These are phyloP conservation scores for Hydra vulgaris DNA, from an alignment of 30 jellyfish, hydroid and myxozoan species.

Conservation along the genomic window DNA sequence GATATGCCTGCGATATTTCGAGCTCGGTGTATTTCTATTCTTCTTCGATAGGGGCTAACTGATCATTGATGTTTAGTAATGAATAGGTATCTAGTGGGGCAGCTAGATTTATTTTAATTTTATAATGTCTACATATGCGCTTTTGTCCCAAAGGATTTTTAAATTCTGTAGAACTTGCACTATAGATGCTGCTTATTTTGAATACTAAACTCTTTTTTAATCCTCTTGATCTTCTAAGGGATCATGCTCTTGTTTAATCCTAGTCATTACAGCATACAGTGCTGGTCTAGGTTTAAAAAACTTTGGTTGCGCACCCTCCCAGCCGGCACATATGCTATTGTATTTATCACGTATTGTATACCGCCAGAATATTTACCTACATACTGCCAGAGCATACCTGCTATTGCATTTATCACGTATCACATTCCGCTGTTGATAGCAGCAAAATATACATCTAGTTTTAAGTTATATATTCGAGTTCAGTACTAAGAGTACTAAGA, in stretches of 20 bases:
- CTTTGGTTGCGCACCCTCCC: conserved; percentile 21
- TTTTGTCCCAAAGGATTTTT: conserved; percentile 6
- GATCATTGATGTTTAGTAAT: conserved; percentile 35
- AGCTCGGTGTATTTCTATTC: conserved; percentile 38
- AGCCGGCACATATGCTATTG: too few species aligned
- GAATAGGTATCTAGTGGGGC: conserved; percentile 38
- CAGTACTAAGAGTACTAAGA: too few species aligned
- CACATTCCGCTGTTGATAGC: too few species aligned
- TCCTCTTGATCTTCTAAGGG: conserved; percentile 16
- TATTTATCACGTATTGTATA: too few species aligned
- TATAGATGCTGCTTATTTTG: conserved; percentile 36
- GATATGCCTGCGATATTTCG: conserved; percentile 23
- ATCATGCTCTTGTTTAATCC: conserved; percentile 39
- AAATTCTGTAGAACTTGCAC: conserved; percentile 28
- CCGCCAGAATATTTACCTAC: too few species aligned
- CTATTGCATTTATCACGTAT: too few species aligned
- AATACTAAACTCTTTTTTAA: not conserved
- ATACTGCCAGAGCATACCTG: too few species aligned
- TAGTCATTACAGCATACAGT: conserved; percentile 45
- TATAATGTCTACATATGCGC: conserved; percentile 50
- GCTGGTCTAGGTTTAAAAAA: conserved; percentile 41
- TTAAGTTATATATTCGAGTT: too few species aligned
- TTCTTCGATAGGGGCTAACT: conserved; percentile 31
- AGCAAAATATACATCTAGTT: too few species aligned
- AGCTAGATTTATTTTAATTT: conserved; percentile 35